These are phyloP conservation scores for Diploscapter pachys DNA, from an alignment of 1,140 invertebrate species.

Conservation along the genomic window DNA sequence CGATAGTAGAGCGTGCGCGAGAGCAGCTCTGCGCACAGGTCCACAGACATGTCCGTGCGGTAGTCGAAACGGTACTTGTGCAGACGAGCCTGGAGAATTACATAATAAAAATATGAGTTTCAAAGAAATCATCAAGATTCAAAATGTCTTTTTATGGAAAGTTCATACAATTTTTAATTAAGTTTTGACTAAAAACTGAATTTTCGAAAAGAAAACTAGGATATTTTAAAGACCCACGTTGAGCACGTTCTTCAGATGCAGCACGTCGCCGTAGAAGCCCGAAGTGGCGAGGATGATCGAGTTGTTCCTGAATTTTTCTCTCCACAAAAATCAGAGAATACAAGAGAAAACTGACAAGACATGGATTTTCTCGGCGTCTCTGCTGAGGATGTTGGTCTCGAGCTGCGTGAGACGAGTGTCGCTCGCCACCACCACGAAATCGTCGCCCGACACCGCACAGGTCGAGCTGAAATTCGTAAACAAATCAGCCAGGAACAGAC, in stretches of 20 bases:
- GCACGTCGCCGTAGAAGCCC: conserved; percentile 96
- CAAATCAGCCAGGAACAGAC: conserved; percentile 6
- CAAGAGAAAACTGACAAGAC: conserved; percentile 58
- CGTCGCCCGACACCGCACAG: conserved; percentile 82
- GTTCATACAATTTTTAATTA: no score
- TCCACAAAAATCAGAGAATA: conserved; percentile 29
- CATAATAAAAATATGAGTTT: conserved; percentile 11
- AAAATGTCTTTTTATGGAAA: no score
- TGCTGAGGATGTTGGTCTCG: conserved; percentile 82
- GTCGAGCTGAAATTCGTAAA: conserved; percentile 59
- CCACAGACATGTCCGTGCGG: conserved; percentile 84
- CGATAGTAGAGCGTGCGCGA: conserved; percentile 93
- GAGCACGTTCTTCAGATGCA: conserved; percentile 81
- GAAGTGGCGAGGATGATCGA: conserved; percentile 80
- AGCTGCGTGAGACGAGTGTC: conserved; percentile 81
- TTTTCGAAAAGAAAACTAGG: neutral
- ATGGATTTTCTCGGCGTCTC: conserved; percentile 72
- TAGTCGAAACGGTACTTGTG: conserved; percentile 82
- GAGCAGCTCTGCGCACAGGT: conserved; percentile 87
- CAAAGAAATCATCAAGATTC: neutral
- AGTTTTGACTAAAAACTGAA: no score
- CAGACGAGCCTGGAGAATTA: conserved; percentile 47
- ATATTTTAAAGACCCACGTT: conserved; percentile 70
- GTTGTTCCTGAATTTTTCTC: conserved; percentile 64
- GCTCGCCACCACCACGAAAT: conserved; percentile 80